Base-by-base conservation (phyloP, 2,888 invertebrate species). In the Brachynemurus nebulosus region DNA sequence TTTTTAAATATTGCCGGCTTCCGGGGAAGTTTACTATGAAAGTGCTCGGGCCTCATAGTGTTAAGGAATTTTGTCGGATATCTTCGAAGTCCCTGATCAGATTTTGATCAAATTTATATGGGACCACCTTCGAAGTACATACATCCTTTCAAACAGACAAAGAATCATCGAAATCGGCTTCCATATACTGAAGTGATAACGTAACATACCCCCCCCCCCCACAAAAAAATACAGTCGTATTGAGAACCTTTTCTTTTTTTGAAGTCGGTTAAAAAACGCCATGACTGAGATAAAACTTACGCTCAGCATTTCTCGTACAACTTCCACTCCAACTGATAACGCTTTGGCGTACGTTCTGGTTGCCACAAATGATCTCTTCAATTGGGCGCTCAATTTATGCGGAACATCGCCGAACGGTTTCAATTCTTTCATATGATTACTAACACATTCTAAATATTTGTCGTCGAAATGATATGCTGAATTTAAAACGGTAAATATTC, bases 341-440 rank as follows among this genome's bases (percentile, higher is more conserved):
- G 92, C 86, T 61, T 92, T 91, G 51, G 90, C 86, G 65, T 95
- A 93, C 42, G 92, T 89, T 54, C 93, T 71, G 6, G 95, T 92
- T 14, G 96, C 95, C 20, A 95, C 88, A 68, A 97, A 95, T 0
- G 93, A 88, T 39, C 95, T 71, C 55, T 88, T 82, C 55, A 96
- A 77, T 65, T 93, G 92, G 47, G 83, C 76, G 8, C 86, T 83
- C 48, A 96, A 71, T 67, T 93, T 95, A 58, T 81, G 78, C 2
- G 95, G 95, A 35, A 93, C 88, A 62, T 95, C 93, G 18, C 91
- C 93, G 61, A 96, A 96, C 1, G 96, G 95, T 59, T 89, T 81
- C 64, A 95, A 75, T 53, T 90, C 86, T 44, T 84, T 81, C 92
- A 96, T 93, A 61, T 89, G 82, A 58, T 86, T 82, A 53, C 82